Percentiles rank a stretch among this genome's conserved stretches.
These are phyloP conservation scores for Clostera curtula DNA, from an alignment of 2,888 invertebrate species.

Conservation along the genomic window DNA sequence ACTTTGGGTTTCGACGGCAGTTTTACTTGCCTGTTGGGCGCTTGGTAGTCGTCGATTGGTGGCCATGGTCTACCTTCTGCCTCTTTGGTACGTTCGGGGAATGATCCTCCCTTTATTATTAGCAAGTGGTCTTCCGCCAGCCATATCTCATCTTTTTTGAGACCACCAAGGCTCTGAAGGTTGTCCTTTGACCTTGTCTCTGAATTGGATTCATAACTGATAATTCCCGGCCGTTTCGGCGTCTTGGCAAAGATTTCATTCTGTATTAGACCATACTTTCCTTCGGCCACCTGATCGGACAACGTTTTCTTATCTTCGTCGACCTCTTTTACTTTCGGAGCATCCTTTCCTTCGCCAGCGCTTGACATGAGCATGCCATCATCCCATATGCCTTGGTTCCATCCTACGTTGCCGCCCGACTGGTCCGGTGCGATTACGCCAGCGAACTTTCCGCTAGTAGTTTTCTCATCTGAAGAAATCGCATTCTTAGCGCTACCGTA, in stretches of 20 bases:
- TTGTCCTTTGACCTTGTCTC: constrained; percentile 87
- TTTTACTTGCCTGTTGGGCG: constrained; percentile 88
- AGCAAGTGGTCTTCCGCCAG: constrained; percentile 90
- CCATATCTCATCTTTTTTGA: constrained; percentile 92
- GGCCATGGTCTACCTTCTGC: constrained; percentile 78
- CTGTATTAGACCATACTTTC: constrained; percentile 92
- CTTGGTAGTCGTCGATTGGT: constrained; percentile 88
- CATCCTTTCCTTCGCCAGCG: constrained; percentile 79
- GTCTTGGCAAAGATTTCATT: constrained; percentile 84
- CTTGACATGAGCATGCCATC: constrained; percentile 81
- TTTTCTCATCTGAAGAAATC: constrained; percentile 48
- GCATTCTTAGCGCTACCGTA: constrained; percentile 59
- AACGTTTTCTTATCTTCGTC: constrained; percentile 89
- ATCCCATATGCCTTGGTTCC: constrained; percentile 76
- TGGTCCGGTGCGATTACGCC: constrained; percentile 58
- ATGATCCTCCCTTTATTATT: constrained; percentile 86
- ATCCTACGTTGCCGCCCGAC: constrained; percentile 67
- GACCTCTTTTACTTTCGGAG: constrained; percentile 54
- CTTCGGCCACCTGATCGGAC: constrained; percentile 92
- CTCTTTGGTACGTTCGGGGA: constrained; percentile 73
- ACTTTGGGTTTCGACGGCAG: constrained; percentile 87
- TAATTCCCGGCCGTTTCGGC: constrained; percentile 84
- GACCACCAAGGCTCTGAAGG: constrained; percentile 84
- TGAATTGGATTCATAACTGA: constrained; percentile 87
- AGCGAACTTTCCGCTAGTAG: constrained; percentile 55